Evolutionary conservation across 1,140 invertebrate genomes (phyloP).

Genomic region (Drosophila leontia): DNA sequence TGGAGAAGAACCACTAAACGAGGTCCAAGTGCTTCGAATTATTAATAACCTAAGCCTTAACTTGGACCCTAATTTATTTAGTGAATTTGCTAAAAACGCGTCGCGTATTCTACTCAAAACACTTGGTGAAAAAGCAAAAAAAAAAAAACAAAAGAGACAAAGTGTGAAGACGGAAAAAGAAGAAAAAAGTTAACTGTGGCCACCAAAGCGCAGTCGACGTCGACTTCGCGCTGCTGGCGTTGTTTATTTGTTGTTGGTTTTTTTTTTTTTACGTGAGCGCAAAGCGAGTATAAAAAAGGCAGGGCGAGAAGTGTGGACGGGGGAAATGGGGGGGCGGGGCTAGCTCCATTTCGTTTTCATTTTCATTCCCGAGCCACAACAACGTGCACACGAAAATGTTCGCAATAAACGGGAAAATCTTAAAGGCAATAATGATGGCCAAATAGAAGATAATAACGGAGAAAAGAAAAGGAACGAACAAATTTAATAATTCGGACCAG

Average conservation of each 20-base stretch:
- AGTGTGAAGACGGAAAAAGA: conserved; percentile 12
- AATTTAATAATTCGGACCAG: conserved; percentile 15
- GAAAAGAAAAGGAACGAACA: not conserved
- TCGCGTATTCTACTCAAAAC: conserved; percentile 14
- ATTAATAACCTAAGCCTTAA: conserved; percentile 9
- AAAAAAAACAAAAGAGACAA: not conserved
- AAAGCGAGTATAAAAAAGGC: conserved; percentile 18
- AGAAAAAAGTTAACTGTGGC: conserved; percentile 51
- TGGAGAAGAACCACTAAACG: conserved; percentile 25
- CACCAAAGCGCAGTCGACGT: conserved; percentile 40
- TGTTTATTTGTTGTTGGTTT: conserved; percentile 48
- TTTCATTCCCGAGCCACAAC: conserved; percentile 7
- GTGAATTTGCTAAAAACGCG: conserved; percentile 14
- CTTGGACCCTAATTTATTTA: conserved; percentile 2
- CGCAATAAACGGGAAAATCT: conserved; percentile 9
- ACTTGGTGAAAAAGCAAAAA: not conserved
- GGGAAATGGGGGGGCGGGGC: conserved; percentile 10
- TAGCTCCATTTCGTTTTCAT: conserved; percentile 12
- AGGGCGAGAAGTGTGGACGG: conserved; percentile 6
- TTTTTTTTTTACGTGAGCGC: conserved; percentile 17
- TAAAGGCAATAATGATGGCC: conserved; percentile 11
- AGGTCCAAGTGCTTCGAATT: conserved; percentile 19
- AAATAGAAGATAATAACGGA: conserved; percentile 28
- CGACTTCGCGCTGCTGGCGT: conserved; percentile 20
- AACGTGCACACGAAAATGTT: conserved; percentile 10